Evolutionary conservation across 2,888 invertebrate species (phyloP).

Genomic region (Melolontha melolontha): DNA sequence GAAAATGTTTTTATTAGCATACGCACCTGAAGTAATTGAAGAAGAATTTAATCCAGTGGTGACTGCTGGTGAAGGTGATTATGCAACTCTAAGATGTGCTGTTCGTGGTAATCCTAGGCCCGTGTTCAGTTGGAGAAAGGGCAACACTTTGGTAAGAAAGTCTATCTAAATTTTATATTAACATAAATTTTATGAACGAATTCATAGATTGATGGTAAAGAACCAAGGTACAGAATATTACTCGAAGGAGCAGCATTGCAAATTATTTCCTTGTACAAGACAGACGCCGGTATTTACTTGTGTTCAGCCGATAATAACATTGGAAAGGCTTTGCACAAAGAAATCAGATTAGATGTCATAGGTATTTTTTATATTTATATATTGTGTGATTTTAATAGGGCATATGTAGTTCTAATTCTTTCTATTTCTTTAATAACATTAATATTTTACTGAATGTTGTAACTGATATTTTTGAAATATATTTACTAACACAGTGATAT

Average conservation of each 20-base stretch:
- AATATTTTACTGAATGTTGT: not conserved
- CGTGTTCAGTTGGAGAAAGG: conserved; percentile 81
- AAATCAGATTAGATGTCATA: conserved; percentile 78
- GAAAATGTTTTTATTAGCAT: conserved; percentile 53
- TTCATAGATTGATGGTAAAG: conserved; percentile 77
- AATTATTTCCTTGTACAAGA: conserved; percentile 82
- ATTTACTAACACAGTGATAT: no score
- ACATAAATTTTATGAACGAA: conserved; percentile 8
- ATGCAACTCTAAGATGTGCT: conserved; percentile 79
- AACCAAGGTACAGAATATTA: conserved; percentile 78
- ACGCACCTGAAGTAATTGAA: conserved; percentile 59
- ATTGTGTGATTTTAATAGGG: not conserved
- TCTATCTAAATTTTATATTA: conserved; percentile 31
- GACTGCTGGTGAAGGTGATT: conserved; percentile 77
- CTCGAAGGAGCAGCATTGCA: conserved; percentile 78
- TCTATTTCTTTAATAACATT: not conserved
- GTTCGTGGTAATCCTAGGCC: conserved; percentile 84
- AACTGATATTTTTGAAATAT: no score
- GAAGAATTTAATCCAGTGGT: conserved; percentile 70
- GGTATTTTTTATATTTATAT: conserved; percentile 69
- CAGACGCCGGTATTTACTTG: conserved; percentile 87
- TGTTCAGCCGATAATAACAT: conserved; percentile 87
- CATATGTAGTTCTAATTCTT: not conserved
- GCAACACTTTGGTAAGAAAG: conserved; percentile 74
- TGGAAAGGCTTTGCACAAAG: conserved; percentile 75